Evolutionary conservation across 2,888 invertebrate genomes (phyloP), one percentile per base, ranked within the genome.

Genomic region (Lampropteryx suffumata): DNA sequence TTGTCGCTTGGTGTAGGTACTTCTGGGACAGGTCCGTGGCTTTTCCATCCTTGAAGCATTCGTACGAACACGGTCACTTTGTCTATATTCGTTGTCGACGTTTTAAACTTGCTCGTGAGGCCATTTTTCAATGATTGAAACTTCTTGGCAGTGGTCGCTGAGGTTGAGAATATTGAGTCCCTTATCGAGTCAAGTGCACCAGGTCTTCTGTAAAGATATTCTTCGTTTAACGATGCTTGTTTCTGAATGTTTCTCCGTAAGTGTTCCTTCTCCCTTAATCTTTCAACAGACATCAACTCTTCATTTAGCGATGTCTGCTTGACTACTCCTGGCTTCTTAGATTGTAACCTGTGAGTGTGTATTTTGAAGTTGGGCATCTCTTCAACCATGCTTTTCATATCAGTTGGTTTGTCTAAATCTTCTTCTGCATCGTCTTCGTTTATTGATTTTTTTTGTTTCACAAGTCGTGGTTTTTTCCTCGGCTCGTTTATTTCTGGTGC

Each of bases 221-320:
- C 96, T 77, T 97, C 97, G 73, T 97, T 97, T 9, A 97, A 84
- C 4, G 97, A 97, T 14, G 96, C 95, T 82, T 97, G 97, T 74
- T 97, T 97, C 75, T 95, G 96, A 61, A 97, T 96, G 71, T 96
- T 95, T 70, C 94, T 94, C 50, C 95, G 91, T 12, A 97, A 92
- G 37, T 92, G 91, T 74, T 97, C 96, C 68, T 96, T 97, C 76
- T 97, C 97, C 54, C 94, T 88, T 67, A 97, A 82, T 46, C 97
- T 89, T 67, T 96, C 97, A n/a, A 94, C 94, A 1, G 96, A 96
- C 94, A 97, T 96, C 9, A 97, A 86, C 75, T 97, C 97, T 76
- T 97, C 97, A 71, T 97, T 97, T 54, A 97, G 91, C 1, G 97
- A 97, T 58, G 95, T 94, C 77, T 97, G 97, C 72, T 97, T 96